Evolutionary conservation across 2,888 invertebrate species (phyloP), one percentile per base, ranked within the genome.

Genomic region (Hedya salicella): DNA sequence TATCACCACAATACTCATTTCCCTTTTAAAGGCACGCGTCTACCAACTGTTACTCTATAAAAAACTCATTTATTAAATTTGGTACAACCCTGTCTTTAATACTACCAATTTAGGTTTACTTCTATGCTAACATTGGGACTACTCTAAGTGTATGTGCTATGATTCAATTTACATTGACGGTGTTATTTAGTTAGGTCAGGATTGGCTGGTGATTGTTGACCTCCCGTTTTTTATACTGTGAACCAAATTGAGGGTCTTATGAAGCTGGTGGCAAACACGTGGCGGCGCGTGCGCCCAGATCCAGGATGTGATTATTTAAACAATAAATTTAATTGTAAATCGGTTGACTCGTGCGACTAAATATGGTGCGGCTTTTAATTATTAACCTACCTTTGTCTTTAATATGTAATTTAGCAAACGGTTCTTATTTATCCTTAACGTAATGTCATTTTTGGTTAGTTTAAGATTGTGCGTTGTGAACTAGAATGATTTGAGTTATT

Each of bases 261-360:
- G 19, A 53, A 36, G 56, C 64, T 73, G 68, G 71, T 68, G 69
- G 59, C 57, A 36, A 78, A 67, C 86, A 85, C 85, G 85, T 83
- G 83, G 64, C 73, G 65, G 68, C 81, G 79, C 82, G 73, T 73
- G 82, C 77, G 79, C 72, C 76, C 9, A 60, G 72, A 75, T 75
- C 78, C 78, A 77, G 79, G 78, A 80, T 79, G 80, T 77, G 79
- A 84, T 88, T 86, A 86, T 87, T 87, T 82, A 84, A 84, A 88
- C 85, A 87, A 89, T 87, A 83, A 85, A 86, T 85, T 85, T 86
- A 83, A 87, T 86, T 86, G 81, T 77, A 81, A 83, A 82, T 79
- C 75, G 74, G 70, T 74, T 59, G 49, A 53, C 6, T 4, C 62
- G 32, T 69, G 68, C 69, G 59, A 64, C 70, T 61, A 67, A 73